Evolutionary conservation across 2,888 invertebrate species (phyloP), one percentile per base, ranked within the genome.

Genomic region (Stenodema calcarata): DNA sequence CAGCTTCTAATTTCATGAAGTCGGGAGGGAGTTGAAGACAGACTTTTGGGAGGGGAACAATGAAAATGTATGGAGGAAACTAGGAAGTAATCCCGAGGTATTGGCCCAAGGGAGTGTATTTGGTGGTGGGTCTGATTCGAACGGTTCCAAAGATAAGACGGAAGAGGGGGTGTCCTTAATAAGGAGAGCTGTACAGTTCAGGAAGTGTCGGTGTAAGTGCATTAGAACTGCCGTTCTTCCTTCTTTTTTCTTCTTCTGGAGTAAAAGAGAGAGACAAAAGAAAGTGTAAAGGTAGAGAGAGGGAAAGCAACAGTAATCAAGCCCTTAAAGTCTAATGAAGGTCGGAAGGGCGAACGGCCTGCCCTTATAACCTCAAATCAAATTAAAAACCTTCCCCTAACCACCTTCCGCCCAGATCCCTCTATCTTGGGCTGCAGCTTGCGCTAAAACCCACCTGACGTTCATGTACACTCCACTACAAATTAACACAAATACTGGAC

Each of bases 301-400:
- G 78, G 27, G 44, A 78, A 78, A 44, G 80, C 6, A 50, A 80
- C 80, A 54, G 80, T 80, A 80, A 80, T 80, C 80, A 80, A 80
- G 80, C 80, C 80, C 80, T 80, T 80, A 80, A 80, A 80, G 50
- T 54, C 80, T 80, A 80, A 80, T 80, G 80, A 80, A 50, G 80
- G 80, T 80, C 80, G 80, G 80, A 54, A 80, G 54, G 80, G 80
- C 50, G 18, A 14, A 76, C 35, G 76, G 76, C 23, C 18, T 14
- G 50, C 80, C 80, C 80, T 80, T 54, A 54, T 30, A 80, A 80
- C 80, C 80, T 80, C 54, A 80, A 80, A 80, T 80, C 80, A 80
- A 80, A 80, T 80, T 80, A 80, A 54, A 80, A 80, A 80, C 54
- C 80, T 44, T 44, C 80, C 54, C 3, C 16, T 3, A 11, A 54